phyloP scores from a whole-genome alignment of 2,797 vertebrate species.

The Aphelocoma californica region DNA sequence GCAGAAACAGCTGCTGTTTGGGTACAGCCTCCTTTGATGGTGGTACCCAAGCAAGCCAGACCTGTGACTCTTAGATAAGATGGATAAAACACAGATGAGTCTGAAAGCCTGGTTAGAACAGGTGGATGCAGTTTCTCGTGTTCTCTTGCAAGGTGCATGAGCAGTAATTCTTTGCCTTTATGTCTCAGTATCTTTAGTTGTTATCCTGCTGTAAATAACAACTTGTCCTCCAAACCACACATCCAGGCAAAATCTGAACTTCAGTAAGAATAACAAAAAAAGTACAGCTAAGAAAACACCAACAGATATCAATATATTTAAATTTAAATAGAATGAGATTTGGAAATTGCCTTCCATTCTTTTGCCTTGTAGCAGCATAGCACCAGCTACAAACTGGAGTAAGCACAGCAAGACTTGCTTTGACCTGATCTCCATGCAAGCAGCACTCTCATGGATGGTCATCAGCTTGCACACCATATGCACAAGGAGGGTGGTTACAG shows the following conservation, averaged over 20 bases:
- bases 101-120: background rate
- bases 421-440: background rate
- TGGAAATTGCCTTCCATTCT: background rate
- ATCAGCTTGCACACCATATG: background rate
- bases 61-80: background rate
- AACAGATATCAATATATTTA: rapidly evolving
- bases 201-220: background rate
- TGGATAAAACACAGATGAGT: background rate
- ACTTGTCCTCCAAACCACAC: background rate
- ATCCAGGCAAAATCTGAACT: background rate
- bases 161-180: background rate
- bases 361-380: background rate
- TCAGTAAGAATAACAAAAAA: background rate
- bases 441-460: background rate
- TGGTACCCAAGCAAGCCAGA: background rate
- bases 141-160: background rate
- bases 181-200: background rate
- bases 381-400: background rate
- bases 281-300: background rate
- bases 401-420: background rate
- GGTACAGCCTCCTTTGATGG: background rate
- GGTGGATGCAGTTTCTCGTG: background rate
- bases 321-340: background rate
- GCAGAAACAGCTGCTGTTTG: background rate
- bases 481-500: background rate